Conservation (phyloP, 30 jellyfish, hydroid and myxozoan species). For the Hydractinia echinata region DNA sequence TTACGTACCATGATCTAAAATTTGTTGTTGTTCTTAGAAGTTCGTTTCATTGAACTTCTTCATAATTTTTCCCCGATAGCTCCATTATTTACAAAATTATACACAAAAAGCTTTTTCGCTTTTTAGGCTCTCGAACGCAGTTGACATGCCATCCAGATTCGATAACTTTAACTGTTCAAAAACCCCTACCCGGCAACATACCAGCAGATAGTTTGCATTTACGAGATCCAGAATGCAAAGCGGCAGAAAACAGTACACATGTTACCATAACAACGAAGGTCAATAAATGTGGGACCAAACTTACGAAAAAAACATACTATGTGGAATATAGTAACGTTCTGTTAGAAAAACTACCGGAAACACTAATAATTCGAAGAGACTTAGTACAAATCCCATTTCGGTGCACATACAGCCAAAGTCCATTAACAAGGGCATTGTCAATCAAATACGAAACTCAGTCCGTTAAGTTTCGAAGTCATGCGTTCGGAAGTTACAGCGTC, state of each 20-base stretch:
- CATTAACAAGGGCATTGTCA: background rate
- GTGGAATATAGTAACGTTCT: constrained; percentile 36
- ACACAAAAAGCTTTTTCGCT: background rate
- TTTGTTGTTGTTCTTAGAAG: no score
- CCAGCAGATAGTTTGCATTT: constrained; percentile 42
- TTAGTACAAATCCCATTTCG: constrained; percentile 43
- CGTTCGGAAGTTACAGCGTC: constrained; percentile 58
- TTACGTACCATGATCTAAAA: no score
- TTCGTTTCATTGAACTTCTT: no score
- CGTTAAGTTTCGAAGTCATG: constrained; percentile 20
- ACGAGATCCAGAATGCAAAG: constrained; percentile 36
- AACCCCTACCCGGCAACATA: constrained; percentile 14
- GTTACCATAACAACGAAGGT: constrained; percentile 39
- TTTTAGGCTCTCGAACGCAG: constrained; percentile 4
- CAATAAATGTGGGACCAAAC: constrained; percentile 37
- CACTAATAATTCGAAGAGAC: constrained; percentile 36
- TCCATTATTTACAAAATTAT: no score
- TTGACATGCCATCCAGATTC: constrained; percentile 34
- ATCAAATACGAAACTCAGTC: constrained; percentile 25
- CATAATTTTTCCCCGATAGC: no score
- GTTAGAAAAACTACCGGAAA: background rate
- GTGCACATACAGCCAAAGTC: constrained; percentile 32
- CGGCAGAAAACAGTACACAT: constrained; percentile 58
- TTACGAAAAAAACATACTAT: constrained; percentile 23
- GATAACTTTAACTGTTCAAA: constrained; percentile 37